Evolutionary conservation across 2,797 vertebrate genomes (phyloP).

Genomic region (Sternotherus odoratus): DNA sequence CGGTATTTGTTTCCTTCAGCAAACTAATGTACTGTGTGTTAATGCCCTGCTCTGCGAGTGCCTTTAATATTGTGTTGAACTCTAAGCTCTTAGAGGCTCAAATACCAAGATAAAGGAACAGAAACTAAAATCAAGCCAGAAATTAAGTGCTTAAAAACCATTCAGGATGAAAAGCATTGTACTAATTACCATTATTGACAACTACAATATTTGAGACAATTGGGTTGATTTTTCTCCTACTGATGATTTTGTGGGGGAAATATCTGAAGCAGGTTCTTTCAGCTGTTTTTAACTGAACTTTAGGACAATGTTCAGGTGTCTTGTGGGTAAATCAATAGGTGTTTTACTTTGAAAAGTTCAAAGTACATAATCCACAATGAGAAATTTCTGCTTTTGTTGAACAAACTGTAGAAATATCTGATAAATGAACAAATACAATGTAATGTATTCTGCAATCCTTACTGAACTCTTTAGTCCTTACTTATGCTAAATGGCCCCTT

Average conservation of each 20-base stretch:
- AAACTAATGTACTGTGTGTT: too few species aligned
- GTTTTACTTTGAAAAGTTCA: background rate
- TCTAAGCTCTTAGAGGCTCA: background rate
- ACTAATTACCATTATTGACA: background rate
- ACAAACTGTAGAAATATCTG: background rate
- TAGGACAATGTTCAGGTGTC: background rate
- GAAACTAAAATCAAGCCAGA: background rate
- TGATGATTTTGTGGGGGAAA: background rate
- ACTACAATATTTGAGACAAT: background rate
- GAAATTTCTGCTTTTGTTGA: background rate
- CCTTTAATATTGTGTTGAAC: background rate
- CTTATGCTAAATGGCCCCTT: conserved; percentile 26
- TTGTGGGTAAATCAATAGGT: background rate
- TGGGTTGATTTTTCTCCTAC: background rate
- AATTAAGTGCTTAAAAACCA: background rate
- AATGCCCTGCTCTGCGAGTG: too few species aligned
- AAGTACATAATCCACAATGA: background rate
- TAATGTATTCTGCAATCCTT: background rate
- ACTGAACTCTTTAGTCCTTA: background rate
- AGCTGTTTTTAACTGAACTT: background rate
- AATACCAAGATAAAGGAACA: background rate
- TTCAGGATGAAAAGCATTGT: background rate
- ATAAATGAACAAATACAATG: background rate
- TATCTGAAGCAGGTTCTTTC: background rate
- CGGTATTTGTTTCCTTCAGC: too few species aligned